Percentiles rank a stretch among this genome's conserved stretches.
These are phyloP conservation scores for Amblyjoppa fuscipennis DNA, from an alignment of 2,888 invertebrate genomes.

Conservation along the genomic window DNA sequence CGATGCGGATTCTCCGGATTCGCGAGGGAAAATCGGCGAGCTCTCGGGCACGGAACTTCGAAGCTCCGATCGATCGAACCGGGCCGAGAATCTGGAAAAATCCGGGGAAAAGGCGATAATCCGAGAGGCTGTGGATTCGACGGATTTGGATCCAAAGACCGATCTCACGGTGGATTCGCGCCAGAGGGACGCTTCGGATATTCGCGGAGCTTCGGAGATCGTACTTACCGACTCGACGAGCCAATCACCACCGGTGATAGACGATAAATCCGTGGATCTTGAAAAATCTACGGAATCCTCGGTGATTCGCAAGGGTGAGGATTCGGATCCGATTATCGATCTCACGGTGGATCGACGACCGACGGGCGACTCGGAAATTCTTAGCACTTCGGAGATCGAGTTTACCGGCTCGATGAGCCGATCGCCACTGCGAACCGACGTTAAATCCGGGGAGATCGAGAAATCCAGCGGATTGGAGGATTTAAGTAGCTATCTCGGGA, in stretches of 20 bases:
- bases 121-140: too few relatives aligned
- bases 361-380: constrained; percentile 55
- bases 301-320: not conserved
- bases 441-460: too few relatives aligned
- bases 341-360: constrained; percentile 21
- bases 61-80: not conserved
- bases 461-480: too few relatives aligned
- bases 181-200: constrained; percentile 53
- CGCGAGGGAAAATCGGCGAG: not conserved
- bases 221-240: constrained; percentile 59
- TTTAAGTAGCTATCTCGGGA: too few relatives aligned
- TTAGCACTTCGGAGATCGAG: constrained; percentile 24
- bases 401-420: constrained; percentile 60
- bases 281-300: not conserved
- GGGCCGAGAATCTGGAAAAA: not conserved
- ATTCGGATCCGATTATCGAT: constrained; percentile 13
- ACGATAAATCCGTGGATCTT: not conserved
- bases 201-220: constrained; percentile 32
- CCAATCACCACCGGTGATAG: constrained; percentile 31
- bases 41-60: not conserved
- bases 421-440: constrained; percentile 15
- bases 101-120: not conserved
- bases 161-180: constrained; percentile 35
- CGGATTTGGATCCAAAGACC: constrained; percentile 24
- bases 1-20: not conserved